Conservation (phyloP, 2,888 invertebrate species). For the Amitus sp. region DNA sequence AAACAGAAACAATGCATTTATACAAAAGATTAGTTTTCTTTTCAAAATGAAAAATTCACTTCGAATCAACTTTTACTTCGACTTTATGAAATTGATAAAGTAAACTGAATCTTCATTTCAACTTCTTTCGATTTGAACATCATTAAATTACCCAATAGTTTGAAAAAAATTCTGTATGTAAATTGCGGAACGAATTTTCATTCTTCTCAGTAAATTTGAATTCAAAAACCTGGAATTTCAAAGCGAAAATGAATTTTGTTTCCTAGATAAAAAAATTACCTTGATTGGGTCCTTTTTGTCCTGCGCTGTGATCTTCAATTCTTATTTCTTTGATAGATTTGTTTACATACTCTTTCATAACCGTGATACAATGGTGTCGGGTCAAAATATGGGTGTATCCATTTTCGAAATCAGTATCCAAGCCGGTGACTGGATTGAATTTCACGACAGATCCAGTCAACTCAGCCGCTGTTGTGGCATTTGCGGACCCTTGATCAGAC, state of each 20-base stretch:
- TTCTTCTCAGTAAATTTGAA: background rate
- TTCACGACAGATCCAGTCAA: constrained; percentile 82
- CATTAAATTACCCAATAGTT: too few species aligned
- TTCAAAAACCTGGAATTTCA: too few species aligned
- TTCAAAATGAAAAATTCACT: too few species aligned
- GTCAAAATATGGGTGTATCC: constrained; percentile 89
- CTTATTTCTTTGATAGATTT: constrained; percentile 96
- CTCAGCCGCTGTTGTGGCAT: constrained; percentile 57
- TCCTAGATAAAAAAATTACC: constrained; percentile 38
- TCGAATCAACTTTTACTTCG: too few species aligned
- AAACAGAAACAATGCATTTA: too few species aligned
- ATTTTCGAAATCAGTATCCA: constrained; percentile 91
- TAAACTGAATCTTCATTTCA: too few species aligned
- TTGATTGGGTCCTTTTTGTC: constrained; percentile 80
- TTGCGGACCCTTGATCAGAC: constrained; percentile 57
- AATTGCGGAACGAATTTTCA: background rate
- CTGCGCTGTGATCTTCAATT: constrained; percentile 91
- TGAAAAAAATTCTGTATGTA: too few species aligned
- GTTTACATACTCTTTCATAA: constrained; percentile 97
- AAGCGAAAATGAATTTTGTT: background rate
- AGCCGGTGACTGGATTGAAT: constrained; percentile 86
- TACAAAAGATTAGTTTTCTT: too few species aligned
- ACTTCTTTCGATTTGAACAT: too few species aligned
- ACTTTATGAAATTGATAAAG: too few species aligned
- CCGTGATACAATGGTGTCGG: constrained; percentile 95